Conservation (phyloP, 2,888 invertebrate genomes). For the Eilema depressum region DNA sequence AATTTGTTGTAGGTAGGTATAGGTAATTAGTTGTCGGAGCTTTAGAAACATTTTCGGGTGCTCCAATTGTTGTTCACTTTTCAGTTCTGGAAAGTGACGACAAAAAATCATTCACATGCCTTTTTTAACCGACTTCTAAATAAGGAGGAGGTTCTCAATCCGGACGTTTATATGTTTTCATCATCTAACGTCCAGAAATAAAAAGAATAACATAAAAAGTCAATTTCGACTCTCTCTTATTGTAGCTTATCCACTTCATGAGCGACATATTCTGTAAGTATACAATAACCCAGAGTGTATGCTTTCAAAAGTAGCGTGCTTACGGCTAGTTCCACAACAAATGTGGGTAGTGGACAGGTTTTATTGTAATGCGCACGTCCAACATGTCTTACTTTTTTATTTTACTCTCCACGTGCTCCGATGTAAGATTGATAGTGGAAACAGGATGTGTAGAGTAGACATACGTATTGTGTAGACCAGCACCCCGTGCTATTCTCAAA, state of each 20-base stretch:
- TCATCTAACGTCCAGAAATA: no score
- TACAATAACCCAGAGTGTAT: not conserved
- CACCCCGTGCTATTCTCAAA: no score
- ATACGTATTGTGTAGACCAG: not conserved
- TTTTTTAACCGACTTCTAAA: no score
- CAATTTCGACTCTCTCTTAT: not conserved
- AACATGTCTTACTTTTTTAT: constrained; percentile 38
- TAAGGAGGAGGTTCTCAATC: no score
- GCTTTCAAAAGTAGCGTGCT: constrained; percentile 3
- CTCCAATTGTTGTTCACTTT: no score
- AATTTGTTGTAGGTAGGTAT: no score
- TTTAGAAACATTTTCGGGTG: no score
- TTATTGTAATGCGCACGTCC: constrained; percentile 12
- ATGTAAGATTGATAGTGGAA: constrained; percentile 43
- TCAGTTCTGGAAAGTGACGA: no score
- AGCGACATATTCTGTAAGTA: not conserved
- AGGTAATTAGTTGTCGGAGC: no score
- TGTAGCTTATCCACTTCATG: not conserved
- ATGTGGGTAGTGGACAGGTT: constrained; percentile 10
- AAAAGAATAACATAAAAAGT: not conserved
- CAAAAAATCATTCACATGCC: no score
- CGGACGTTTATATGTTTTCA: no score
- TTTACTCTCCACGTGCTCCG: constrained; percentile 28
- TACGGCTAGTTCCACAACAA: constrained; percentile 9
- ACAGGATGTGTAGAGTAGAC: not conserved